These are phyloP conservation scores for Leptodirus hochenwartii DNA, from an alignment of 2,888 invertebrate species.

Conservation along the genomic window DNA sequence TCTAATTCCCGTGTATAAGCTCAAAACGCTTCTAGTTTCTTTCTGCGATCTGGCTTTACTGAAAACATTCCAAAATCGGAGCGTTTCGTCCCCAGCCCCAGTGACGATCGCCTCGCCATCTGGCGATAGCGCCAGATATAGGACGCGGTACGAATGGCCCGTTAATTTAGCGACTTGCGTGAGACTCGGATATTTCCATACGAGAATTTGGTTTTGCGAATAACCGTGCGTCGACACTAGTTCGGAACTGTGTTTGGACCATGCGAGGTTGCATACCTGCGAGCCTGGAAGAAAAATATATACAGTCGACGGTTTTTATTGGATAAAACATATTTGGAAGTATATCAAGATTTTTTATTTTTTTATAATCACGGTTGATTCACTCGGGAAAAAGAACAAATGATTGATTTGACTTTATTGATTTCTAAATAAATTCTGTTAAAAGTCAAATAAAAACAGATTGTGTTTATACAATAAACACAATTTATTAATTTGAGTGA, in stretches of 20 bases:
- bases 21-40: slow-evolving; percentile 84
- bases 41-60: slow-evolving; percentile 90
- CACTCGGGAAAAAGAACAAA: too few species aligned
- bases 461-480: too few species aligned
- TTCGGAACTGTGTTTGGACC: slow-evolving; percentile 98
- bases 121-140: slow-evolving; percentile 91
- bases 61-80: slow-evolving; percentile 98
- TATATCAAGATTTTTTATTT: too few species aligned
- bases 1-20: slow-evolving; percentile 78
- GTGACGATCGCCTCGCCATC: slow-evolving; percentile 98
- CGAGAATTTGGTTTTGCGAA: slow-evolving; percentile 95
- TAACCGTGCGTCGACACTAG: slow-evolving; percentile 96
- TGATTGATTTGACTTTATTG: too few species aligned
- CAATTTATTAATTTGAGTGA: too few species aligned
- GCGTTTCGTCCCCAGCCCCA: slow-evolving; percentile 95
- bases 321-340: too few species aligned
- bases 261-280: slow-evolving; percentile 95
- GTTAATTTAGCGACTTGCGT: slow-evolving; percentile 94
- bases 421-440: too few species aligned
- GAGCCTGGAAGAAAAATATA: slow-evolving; percentile 44
- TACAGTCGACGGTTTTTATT: slow-evolving; percentile 3
- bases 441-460: too few species aligned
- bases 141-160: slow-evolving; percentile 88
- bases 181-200: slow-evolving; percentile 97
- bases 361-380: too few species aligned